Evolutionary conservation across 2,113 vertebrate species (phyloP), one percentile per base, ranked within the genome.

Genomic region (Sturnira hondurensis): DNA sequence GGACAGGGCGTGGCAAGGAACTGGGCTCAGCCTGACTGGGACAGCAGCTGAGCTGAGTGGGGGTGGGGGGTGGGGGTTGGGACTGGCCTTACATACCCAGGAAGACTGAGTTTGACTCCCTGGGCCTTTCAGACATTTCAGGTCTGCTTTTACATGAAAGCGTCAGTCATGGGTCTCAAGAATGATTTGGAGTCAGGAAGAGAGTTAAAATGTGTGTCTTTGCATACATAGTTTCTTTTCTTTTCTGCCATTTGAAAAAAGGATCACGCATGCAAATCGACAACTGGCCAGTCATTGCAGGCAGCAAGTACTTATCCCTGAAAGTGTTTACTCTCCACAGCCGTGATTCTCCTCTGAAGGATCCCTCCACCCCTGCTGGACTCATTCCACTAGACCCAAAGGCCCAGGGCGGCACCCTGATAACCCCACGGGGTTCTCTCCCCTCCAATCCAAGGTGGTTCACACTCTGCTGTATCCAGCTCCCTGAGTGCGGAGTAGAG

Each of bases 171-270:
- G 7, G 2, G 15, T 73, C 1, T 95, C 33, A 47, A 86, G 65
- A 89, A 58, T 13, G 26, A 85, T 45, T 4, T 77, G 19, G 54
- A 88, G 88, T 54, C 76, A 81, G 58, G 54, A 24, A 86, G 33
- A 94, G 36, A 95, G 36, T 22, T 88, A 33, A 92, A 81, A 81
- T 13, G 31, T 26, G 0, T 43, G 43, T 84, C 50, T 93, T 84
- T 71, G 38, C n/a, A 17, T 86, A 22, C 26, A 17, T 52, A 10
- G 47, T 58, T 93, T 78, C 28, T 54, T 63, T 82, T 24, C 3
- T 67, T 74, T 61, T 33, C 41, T 80, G 67, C 45, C 91, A 20
- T 83, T 83, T 81, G n/a, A 80, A 93, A 92, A 58, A 85, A 13
- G 7, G 5, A 58, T 91, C 73, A 58, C 78, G 63, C 24, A 50